Evolutionary conservation across 2,888 invertebrate species (phyloP).

Genomic region (Drosophila birchii): DNA sequence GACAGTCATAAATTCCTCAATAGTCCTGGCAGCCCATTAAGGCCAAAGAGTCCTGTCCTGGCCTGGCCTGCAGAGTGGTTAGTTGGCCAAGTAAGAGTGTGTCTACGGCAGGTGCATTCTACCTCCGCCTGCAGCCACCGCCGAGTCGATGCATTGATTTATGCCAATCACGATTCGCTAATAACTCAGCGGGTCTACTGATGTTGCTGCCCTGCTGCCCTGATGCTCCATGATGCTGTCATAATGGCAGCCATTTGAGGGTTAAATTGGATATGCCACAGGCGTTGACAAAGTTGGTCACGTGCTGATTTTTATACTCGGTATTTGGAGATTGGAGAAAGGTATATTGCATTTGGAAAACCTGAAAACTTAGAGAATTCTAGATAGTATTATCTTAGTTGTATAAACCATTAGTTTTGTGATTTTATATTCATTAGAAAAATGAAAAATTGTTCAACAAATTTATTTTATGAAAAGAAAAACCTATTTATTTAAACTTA

Average conservation of each 20-base stretch:
- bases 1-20: slow-evolving; percentile 56
- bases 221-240: slow-evolving; percentile 51
- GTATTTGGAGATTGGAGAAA: background rate
- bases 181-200: slow-evolving; percentile 74
- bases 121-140: background rate
- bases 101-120: slow-evolving; percentile 59
- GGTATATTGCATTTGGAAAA: background rate
- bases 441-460: too few relatives aligned
- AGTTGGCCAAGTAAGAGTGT: slow-evolving; percentile 26
- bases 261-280: slow-evolving; percentile 80
- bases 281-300: slow-evolving; percentile 79
- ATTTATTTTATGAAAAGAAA: too few relatives aligned
- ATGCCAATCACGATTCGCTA: slow-evolving; percentile 81
- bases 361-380: too few relatives aligned
- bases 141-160: slow-evolving; percentile 69
- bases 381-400: too few relatives aligned
- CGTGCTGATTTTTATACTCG: slow-evolving; percentile 56
- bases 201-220: slow-evolving; percentile 27
- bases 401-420: too few relatives aligned
- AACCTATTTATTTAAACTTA: too few relatives aligned
- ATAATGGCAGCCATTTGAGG: slow-evolving; percentile 81
- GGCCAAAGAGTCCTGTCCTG: slow-evolving; percentile 36
- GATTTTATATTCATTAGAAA: too few relatives aligned
- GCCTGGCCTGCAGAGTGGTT: slow-evolving; percentile 5
- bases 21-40: slow-evolving; percentile 36